Evolutionary conservation across 2,797 vertebrate species (phyloP), one percentile per base, ranked within the genome.

Genomic region (Rhynchonycteris naso): DNA sequence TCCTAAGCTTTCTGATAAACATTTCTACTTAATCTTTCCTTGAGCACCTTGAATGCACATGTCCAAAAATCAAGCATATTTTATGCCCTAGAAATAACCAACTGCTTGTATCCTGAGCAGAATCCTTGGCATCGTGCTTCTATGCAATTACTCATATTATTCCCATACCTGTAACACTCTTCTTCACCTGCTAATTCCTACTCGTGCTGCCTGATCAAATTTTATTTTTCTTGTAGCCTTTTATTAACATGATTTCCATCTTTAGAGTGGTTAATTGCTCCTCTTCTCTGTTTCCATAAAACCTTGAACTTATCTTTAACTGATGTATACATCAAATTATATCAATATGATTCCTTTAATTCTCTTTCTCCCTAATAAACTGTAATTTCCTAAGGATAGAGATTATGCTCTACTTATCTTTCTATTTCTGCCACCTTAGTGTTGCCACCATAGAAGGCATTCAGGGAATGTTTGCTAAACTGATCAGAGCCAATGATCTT

Each of bases 301-400:
- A 93, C 13, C 33, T 91, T 54, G 65, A 95, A n/a, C 61, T 88
- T 96, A 78, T 87, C 87, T 96, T 92, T 93, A 94, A 93, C 83
- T 43, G 81, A 21, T 76, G n/a, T 47, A 89, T 68, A 18, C 89
- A 54, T 5, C 85, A 35, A 63, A 72, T 89, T 74, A 89, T 69
- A 87, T 14, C 71, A 90, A 84, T 92, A 63, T 74, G 43, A 92
- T 79, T 50, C 35, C 66, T 92, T 94, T 93, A 94, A 87, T 95
- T 86, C 93, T 74, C 56, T 91, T 4, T 86, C 13, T 92, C 11
- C 50, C 38, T 61, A 94, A 85, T 94, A 94, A 94, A 38, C 50
- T 88, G 14, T 63, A 82, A 90, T 88, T 22, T 76, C 52, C 58
- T 93, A 92, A 92, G 43, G 7, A n/a, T 38, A 84, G 30, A 71